Evolutionary conservation across 1,140 invertebrate genomes (phyloP), one percentile per base, ranked within the genome.

Genomic region (Drosophila pachea): DNA sequence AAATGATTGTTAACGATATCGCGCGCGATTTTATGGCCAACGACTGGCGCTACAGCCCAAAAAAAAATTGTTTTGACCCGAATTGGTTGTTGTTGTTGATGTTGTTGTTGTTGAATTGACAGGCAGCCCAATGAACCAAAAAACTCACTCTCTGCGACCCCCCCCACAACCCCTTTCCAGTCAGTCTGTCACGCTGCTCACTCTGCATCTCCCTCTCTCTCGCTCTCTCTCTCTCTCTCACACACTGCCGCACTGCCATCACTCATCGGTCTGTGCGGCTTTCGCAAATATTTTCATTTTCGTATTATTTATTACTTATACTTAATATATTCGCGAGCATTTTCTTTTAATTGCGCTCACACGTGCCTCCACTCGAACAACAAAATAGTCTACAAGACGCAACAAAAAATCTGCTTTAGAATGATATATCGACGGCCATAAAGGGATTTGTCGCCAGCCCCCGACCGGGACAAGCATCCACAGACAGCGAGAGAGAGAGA

Each of bases 1-100:
- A 72, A 81, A 86, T 84, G 73, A 84, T 84, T 68, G 74, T 81
- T 84, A 86, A 84, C 76, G 73, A 84, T 84, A 86, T 86, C 61
- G 76, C 53, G 40, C 42, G 40, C 42, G 56, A 63, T 78, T 62
- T 82, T 75, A 63, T 73, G 61, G 56, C 70, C 60, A 55, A 67
- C 68, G 58, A 11, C 73, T 67, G 70, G 66, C 74, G 74, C 70
- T 68, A 45, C 62, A 66, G n/a, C 5, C 40, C 3, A 7, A 14
- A 43, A 43, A 47, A 43, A 59, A 50, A 49, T 64, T 33, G 45
- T 64, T 43, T 64, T 43, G 36, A 5, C 8, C 5, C 9, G n/a
- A 5, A 4, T 9, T 35, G 42, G 38, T 31, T 54, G 53, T 55
- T 47, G 56, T 29, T 62, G 62, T 56, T 22, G 42, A 14, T 53